Conservation (phyloP, 2,888 invertebrate genomes). For the Spicauda simplicius region DNA sequence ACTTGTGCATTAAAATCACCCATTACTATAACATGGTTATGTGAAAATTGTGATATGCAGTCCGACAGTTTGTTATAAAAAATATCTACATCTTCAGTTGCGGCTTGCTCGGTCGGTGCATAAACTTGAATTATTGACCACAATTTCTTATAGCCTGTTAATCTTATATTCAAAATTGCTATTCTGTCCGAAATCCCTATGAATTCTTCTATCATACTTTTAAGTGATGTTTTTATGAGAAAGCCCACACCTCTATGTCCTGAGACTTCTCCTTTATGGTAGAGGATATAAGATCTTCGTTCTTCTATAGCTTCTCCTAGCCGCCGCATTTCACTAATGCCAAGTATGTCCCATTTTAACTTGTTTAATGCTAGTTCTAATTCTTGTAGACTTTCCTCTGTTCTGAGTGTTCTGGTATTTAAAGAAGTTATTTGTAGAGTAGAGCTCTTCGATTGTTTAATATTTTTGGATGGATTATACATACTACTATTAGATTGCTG, state of each 20-base stretch:
- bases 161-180: conserved; percentile 38
- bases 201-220: conserved; percentile 40
- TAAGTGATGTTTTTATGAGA: conserved; percentile 38
- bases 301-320: conserved; percentile 38
- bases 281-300: conserved; percentile 35
- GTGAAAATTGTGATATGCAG: not conserved
- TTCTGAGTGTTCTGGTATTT: too few species aligned
- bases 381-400: too few species aligned
- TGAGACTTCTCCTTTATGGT: conserved; percentile 40
- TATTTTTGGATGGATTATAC: too few species aligned
- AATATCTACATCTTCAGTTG: not conserved
- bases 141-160: conserved; percentile 29
- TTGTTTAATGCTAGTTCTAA: too few species aligned
- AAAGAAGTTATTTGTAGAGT: too few species aligned
- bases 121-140: conserved; percentile 41
- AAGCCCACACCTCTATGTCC: conserved; percentile 42
- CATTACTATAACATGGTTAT: conserved; percentile 4
- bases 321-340: conserved; percentile 42
- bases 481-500: too few species aligned
- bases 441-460: too few species aligned
- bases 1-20: not conserved
- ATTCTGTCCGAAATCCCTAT: conserved; percentile 41
- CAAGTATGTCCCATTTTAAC: conserved; percentile 38
- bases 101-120: conserved; percentile 37
- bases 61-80: conserved; percentile 15